A percentile compares a stretch with the other conserved stretches of the same genome.
Evolutionary conservation across 2,888 invertebrate genomes (phyloP).

Genomic region (Acrocyrtus sp.): DNA sequence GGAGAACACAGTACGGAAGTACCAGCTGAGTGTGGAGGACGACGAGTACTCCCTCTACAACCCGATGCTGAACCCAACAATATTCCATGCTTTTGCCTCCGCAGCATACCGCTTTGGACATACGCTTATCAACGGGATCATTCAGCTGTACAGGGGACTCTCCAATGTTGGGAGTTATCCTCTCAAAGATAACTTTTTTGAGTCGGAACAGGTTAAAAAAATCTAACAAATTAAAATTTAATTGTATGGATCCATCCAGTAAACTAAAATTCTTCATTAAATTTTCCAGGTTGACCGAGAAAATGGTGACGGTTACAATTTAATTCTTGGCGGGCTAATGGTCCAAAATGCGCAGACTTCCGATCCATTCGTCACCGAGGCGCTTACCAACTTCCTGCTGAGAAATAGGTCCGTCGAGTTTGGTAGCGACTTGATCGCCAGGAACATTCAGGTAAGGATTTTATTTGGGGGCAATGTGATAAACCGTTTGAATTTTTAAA

Average conservation of each 20-base stretch:
- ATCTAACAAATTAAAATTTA: background rate
- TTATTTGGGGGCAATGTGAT: constrained; percentile 42
- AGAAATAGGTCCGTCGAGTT: constrained; percentile 50
- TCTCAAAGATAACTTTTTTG: constrained; percentile 61
- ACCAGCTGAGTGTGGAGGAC: constrained; percentile 31
- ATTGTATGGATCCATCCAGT: no score
- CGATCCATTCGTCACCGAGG: constrained; percentile 61
- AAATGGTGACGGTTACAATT: constrained; percentile 56
- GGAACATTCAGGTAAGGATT: constrained; percentile 58
- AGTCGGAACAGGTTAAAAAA: constrained; percentile 55
- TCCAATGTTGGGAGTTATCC: constrained; percentile 51
- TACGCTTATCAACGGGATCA: constrained; percentile 58
- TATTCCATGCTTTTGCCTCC: constrained; percentile 57
- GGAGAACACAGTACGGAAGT: constrained; percentile 46
- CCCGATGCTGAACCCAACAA: constrained; percentile 51
- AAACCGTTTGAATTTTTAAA: no score
- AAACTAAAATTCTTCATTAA: background rate
- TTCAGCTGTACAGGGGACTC: constrained; percentile 49
- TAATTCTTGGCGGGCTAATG: constrained; percentile 59
- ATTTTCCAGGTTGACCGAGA: constrained; percentile 37
- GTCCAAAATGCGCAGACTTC: constrained; percentile 60
- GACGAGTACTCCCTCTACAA: constrained; percentile 50
- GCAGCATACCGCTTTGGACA: constrained; percentile 62
- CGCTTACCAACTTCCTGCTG: constrained; percentile 59
- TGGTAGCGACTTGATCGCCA: constrained; percentile 60